These are phyloP conservation scores for Aromia moschata DNA, from an alignment of 2,888 invertebrate genomes.

Conservation along the genomic window DNA sequence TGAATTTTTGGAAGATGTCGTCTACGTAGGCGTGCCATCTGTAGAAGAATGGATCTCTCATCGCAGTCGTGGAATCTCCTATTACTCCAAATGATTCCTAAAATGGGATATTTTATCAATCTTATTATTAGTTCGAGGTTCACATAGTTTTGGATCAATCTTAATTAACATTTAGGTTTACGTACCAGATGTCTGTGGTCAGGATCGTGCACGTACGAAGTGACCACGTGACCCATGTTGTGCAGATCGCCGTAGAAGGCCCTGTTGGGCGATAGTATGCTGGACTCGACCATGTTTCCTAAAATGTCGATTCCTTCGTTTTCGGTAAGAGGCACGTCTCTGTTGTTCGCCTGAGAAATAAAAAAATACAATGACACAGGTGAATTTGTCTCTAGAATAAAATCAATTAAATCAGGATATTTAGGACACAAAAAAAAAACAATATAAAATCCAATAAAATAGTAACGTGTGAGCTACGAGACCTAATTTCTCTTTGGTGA, in stretches of 20 bases:
- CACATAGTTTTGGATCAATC: too few relatives aligned
- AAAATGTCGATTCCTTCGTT: constrained; percentile 78
- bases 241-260: constrained; percentile 82
- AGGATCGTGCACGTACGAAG: constrained; percentile 83
- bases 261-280: constrained; percentile 74
- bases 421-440: too few relatives aligned
- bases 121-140: background rate
- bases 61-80: constrained; percentile 85
- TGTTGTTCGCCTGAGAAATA: constrained; percentile 66
- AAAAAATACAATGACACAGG: too few relatives aligned
- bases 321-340: constrained; percentile 67
- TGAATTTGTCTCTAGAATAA: too few relatives aligned
- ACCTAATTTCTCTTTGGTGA: too few relatives aligned
- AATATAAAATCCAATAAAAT: too few relatives aligned
- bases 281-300: constrained; percentile 82
- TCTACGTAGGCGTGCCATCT: constrained; percentile 85
- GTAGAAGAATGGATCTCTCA: constrained; percentile 89
- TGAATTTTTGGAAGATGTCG: constrained; percentile 79
- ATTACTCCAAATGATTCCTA: constrained; percentile 84
- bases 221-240: constrained; percentile 83
- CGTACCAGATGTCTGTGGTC: constrained; percentile 77
- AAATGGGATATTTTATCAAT: constrained; percentile 4
- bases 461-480: too few relatives aligned
- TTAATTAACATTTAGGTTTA: too few relatives aligned
- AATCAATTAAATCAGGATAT: too few relatives aligned